Conservation (phyloP, 2,888 invertebrate species). For the Rhogogaster chlorosoma region DNA sequence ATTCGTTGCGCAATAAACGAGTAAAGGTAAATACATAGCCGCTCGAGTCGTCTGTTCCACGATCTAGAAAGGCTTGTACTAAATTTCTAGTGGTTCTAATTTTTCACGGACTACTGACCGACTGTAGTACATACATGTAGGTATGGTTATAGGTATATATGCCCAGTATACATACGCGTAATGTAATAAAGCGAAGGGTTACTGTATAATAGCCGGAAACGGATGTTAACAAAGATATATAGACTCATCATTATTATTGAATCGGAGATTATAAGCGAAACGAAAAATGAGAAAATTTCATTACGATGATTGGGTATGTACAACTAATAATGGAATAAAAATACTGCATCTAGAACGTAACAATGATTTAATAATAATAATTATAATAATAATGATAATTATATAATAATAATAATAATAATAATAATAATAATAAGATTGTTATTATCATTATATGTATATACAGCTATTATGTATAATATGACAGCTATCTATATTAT, state of each 20-base stretch:
- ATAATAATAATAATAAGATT: background rate
- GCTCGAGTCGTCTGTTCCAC: background rate
- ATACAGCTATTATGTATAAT: conserved; percentile 11
- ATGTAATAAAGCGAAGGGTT: background rate
- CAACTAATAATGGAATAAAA: background rate
- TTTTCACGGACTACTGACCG: conserved; percentile 42
- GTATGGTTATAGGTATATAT: background rate
- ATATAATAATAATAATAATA: conserved; percentile 18
- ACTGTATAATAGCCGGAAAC: background rate
- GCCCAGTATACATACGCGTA: background rate
- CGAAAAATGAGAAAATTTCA: background rate
- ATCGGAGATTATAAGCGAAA: background rate
- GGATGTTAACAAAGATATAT: background rate
- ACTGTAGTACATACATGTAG: background rate
- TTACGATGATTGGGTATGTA: background rate
- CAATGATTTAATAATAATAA: conserved; percentile 41
- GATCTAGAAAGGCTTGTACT: conserved; percentile 24
- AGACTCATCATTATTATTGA: background rate
- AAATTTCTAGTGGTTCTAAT: background rate
- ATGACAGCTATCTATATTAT: conserved; percentile 6
- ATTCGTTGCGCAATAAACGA: background rate
- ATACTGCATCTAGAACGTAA: conserved; percentile 39
- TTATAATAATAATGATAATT: conserved; percentile 1
- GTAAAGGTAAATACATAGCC: background rate
- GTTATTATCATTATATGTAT: background rate